phyloP scores from a whole-genome alignment of 2,113 vertebrate species.

The Ammospiza caudacuta region DNA sequence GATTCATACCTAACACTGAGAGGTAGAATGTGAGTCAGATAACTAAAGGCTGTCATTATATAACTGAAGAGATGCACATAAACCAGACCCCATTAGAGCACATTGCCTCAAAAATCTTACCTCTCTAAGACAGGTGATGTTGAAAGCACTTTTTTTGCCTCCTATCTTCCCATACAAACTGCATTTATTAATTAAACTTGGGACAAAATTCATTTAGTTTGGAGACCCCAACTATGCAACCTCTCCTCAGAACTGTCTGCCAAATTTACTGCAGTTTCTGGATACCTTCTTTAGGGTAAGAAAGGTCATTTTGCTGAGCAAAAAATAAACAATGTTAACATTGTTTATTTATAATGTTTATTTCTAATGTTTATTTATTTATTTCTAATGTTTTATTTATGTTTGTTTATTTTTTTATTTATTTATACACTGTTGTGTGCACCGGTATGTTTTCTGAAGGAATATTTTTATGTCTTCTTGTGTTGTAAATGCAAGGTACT shows the following conservation, averaged over 20 bases:
- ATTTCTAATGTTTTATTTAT: neutral
- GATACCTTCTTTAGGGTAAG: neutral
- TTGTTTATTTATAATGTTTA: neutral
- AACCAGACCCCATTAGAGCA: neutral
- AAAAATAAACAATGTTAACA: neutral
- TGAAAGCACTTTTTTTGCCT: neutral
- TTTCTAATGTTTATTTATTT: neutral
- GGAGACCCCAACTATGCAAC: neutral
- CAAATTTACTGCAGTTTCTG: neutral
- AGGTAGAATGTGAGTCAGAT: constrained; percentile 10
- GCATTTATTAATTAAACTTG: neutral
- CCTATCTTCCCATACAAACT: neutral
- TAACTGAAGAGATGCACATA: neutral
- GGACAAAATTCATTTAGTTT: neutral
- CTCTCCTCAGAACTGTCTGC: neutral
- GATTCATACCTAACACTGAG: constrained; percentile 6
- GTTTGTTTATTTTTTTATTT: neutral
- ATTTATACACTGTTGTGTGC: neutral
- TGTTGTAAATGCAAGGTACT: neutral
- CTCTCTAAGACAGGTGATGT: neutral
- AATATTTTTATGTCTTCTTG: neutral
- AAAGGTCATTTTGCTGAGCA: neutral
- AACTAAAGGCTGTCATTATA: constrained; percentile 6
- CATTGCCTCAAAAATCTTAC: neutral
- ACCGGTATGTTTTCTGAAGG: neutral